Percentiles rank a stretch among this genome's conserved stretches.
Evolutionary conservation across 2,888 invertebrate species (phyloP).

Genomic region (Adela reaumurella): DNA sequence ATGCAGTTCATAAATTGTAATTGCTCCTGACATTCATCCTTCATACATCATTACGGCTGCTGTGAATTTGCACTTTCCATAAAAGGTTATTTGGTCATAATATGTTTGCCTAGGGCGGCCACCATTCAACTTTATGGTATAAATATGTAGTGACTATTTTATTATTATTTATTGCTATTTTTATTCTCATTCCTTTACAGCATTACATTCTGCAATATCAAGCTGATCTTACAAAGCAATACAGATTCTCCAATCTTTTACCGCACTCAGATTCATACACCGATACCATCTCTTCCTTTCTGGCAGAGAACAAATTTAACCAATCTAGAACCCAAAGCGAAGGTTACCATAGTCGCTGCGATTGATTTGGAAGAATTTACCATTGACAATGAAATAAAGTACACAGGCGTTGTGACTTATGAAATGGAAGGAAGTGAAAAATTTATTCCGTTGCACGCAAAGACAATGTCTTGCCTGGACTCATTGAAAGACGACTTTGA

Average conservation of each 20-base stretch:
- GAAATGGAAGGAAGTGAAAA: conserved; percentile 18
- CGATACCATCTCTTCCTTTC: conserved; percentile 17
- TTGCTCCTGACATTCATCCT: too few relatives aligned
- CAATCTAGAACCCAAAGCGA: conserved; percentile 14
- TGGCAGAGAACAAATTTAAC: conserved; percentile 22
- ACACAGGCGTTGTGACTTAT: conserved; percentile 26
- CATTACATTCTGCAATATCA: conserved; percentile 22
- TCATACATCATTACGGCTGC: too few relatives aligned
- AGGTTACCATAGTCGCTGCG: conserved; percentile 20
- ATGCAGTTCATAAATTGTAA: too few relatives aligned
- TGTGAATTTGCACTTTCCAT: too few relatives aligned
- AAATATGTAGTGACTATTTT: too few relatives aligned
- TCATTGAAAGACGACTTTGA: conserved; percentile 28
- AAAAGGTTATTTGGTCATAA: too few relatives aligned
- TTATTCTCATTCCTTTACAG: conserved; percentile 28
- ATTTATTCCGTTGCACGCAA: conserved; percentile 26
- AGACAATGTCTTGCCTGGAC: conserved; percentile 23
- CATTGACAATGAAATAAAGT: conserved; percentile 22
- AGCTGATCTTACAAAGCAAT: conserved; percentile 22
- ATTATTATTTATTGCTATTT: too few relatives aligned
- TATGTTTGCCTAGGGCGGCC: too few relatives aligned
- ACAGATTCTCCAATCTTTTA: conserved; percentile 22
- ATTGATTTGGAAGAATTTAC: conserved; percentile 27
- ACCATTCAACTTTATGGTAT: too few relatives aligned
- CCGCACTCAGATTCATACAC: conserved; percentile 27